Base-by-base conservation (phyloP, 2,113 vertebrate species). In the Uropsilus gracilis region DNA sequence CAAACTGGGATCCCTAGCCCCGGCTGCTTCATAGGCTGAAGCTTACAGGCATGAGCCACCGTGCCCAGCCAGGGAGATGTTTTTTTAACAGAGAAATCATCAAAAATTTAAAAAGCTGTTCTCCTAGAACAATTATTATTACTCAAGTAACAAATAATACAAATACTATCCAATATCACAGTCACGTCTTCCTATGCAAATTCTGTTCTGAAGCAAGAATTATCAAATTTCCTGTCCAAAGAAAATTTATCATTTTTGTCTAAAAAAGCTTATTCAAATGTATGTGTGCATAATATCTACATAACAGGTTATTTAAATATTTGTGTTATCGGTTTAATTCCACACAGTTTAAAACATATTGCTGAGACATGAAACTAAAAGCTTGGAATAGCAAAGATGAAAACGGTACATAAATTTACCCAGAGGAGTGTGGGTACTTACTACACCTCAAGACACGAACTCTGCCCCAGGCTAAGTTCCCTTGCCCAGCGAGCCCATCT, bases 61-160 rank as follows among this genome's bases (percentile, higher is more conserved):
- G n/a, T n/a, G n/a, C n/a, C n/a, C n/a, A n/a, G n/a, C n/a, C n/a
- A n/a, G 89, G 26, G 22, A 95, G 81, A 78, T 80, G 61, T 8
- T 50, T 88, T 93, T 93, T 92, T 82, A 90, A 92, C 8, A 66
- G 6, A 20, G 42, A 81, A 88, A 71, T 63, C 44, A 50, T 13
- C 73, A 94, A 4, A 77, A 89, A 20, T 80, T 66, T 20, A 71
- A 46, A 91, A 66, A 46, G 37, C 24, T 75, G 75, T 57, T 42
- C 77, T 71, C n/a, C 46, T 42, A 69, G 57, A 90, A 57, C 4
- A 87, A 44, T n/a, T 48, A 4, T n/a, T 48, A 4, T 57, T 53
- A 88, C 14, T 53, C 77, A 68, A 59, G 73, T 20, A 64, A 28
- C 12, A 72, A 76, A 61, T 32, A 18, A 94, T 4, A 63, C 6